Conservation (phyloP, 1,140 invertebrate genomes). For the Arion vulgaris region DNA sequence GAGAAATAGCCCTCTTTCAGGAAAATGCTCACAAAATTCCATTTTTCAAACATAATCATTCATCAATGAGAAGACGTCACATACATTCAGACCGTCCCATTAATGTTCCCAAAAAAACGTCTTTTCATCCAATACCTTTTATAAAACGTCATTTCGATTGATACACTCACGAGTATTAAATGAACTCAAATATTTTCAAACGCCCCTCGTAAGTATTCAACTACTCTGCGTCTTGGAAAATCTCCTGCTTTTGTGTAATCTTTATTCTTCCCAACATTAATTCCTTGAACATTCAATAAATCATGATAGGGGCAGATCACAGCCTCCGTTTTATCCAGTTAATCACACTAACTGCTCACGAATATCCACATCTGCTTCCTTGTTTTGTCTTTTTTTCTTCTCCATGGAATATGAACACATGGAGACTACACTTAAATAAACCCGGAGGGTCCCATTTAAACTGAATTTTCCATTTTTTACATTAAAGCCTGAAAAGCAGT, state of each 20-base stretch:
- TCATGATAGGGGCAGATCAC: background rate
- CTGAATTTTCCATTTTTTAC: background rate
- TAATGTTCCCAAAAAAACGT: too few relatives aligned
- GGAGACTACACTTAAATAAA: conserved; percentile 7
- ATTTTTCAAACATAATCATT: too few relatives aligned
- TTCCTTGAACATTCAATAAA: background rate
- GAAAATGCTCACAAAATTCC: too few relatives aligned
- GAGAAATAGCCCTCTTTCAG: too few relatives aligned
- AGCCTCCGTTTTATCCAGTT: background rate
- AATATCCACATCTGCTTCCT: background rate
- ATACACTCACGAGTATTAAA: too few relatives aligned
- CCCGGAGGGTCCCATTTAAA: background rate
- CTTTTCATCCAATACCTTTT: too few relatives aligned
- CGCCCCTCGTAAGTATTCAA: background rate
- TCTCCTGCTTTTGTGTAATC: background rate
- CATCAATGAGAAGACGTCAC: too few relatives aligned
- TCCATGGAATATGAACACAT: background rate
- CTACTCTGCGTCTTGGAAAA: background rate
- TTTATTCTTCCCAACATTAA: background rate
- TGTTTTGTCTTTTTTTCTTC: background rate
- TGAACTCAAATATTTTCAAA: background rate
- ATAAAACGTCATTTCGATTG: too few relatives aligned
- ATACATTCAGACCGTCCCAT: too few relatives aligned
- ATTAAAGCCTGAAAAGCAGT: conserved; percentile 4
- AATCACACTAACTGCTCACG: background rate